Conservation (phyloP, 2,797 vertebrate species). For the Cephalopachus bancanus region DNA sequence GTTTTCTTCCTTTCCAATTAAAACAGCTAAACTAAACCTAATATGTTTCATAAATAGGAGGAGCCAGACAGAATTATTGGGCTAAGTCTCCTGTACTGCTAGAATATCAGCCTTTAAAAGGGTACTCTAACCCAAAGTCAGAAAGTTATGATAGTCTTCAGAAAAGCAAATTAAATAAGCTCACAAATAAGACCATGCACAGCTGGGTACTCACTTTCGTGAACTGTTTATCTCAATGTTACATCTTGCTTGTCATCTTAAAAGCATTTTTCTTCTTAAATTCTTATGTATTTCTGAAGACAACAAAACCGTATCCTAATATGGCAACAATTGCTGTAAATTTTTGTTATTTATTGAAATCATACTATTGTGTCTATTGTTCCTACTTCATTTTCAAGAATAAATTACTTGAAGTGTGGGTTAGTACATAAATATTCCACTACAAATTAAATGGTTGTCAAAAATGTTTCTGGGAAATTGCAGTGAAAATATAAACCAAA, state of each 20-base stretch:
- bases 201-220: background rate
- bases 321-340: slow-evolving; percentile 69
- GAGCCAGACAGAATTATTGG: background rate
- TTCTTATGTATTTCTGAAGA: slow-evolving; percentile 68
- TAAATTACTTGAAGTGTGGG: slow-evolving; percentile 64
- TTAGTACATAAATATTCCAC: slow-evolving; percentile 73
- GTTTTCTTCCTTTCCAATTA: background rate
- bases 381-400: slow-evolving; percentile 70
- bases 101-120: background rate
- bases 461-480: slow-evolving; percentile 70
- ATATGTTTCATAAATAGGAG: background rate
- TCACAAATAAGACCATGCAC: slow-evolving; percentile 14
- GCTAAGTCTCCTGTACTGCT: background rate
- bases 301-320: slow-evolving; percentile 65
- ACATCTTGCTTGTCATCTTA: slow-evolving; percentile 59
- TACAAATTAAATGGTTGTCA: slow-evolving; percentile 77
- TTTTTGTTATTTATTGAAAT: slow-evolving; percentile 75
- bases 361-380: slow-evolving; percentile 64
- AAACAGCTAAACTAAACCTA: background rate
- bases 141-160: background rate
- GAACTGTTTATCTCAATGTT: slow-evolving; percentile 66
- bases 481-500: slow-evolving; percentile 56
- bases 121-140: background rate
- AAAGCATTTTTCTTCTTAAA: slow-evolving; percentile 74
- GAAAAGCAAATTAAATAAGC: slow-evolving; percentile 29